Evolutionary conservation across 2,797 vertebrate genomes (phyloP).

Genomic region (Schizothorax lantsangensis): DNA sequence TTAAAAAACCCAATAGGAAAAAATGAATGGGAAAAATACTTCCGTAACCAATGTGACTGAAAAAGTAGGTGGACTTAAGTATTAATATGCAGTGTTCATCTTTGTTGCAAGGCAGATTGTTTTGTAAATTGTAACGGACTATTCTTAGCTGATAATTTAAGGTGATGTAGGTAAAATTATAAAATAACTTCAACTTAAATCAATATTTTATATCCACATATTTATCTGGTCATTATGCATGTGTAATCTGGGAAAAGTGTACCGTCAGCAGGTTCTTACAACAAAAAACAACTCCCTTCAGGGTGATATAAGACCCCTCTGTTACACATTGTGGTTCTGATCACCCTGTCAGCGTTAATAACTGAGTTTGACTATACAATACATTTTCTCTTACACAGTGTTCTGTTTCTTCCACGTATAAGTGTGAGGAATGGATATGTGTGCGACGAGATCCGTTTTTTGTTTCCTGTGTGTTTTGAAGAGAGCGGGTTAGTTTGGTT

Average conservation of each 20-base stretch:
- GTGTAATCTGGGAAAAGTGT: background rate
- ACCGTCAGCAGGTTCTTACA: background rate
- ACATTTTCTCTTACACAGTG: background rate
- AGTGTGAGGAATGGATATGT: background rate
- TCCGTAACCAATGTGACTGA: too few species aligned
- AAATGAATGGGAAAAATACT: too few species aligned
- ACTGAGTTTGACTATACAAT: background rate
- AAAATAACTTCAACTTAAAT: background rate
- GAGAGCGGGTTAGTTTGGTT: slow-evolving; percentile 22
- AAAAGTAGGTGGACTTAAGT: too few species aligned
- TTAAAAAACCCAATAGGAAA: too few species aligned
- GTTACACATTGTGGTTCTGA: background rate
- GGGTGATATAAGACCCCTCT: background rate
- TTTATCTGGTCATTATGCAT: background rate
- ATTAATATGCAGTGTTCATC: too few species aligned
- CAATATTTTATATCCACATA: background rate
- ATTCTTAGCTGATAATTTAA: background rate
- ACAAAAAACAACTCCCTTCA: background rate
- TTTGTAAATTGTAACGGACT: background rate
- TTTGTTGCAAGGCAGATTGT: background rate
- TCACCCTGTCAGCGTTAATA: background rate
- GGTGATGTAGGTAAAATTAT: background rate
- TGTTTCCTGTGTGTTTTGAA: slow-evolving; percentile 24
- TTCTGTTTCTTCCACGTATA: slow-evolving; percentile 35
- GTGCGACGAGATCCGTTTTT: background rate